Percentiles rank a stretch among this genome's conserved stretches.
Conservation (phyloP, 1,140 invertebrate genomes). For the Copidosoma floridanum region DNA sequence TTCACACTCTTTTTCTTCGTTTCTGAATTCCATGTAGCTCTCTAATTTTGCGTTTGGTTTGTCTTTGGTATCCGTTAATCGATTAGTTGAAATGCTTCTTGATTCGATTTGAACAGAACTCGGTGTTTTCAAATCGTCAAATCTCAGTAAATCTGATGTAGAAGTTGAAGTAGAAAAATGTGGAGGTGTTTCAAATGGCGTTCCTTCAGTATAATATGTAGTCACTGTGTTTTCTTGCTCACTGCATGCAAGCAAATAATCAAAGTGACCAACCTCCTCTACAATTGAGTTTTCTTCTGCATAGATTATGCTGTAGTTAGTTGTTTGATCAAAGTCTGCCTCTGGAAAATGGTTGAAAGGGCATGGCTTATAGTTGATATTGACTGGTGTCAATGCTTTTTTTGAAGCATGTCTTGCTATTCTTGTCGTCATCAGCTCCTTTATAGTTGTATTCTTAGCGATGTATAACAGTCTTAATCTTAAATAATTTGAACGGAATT, state of each 20-base stretch:
- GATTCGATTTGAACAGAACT: not conserved
- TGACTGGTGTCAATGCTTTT: conserved; percentile 19
- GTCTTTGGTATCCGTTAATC: not conserved
- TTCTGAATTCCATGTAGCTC: conserved; percentile 26
- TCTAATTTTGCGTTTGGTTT: conserved; percentile 11
- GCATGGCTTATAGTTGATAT: conserved; percentile 31
- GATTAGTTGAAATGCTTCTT: not conserved
- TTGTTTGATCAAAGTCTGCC: conserved; percentile 86
- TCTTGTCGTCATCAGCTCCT: conserved; percentile 24
- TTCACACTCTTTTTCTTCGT: conserved; percentile 26
- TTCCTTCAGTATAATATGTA: conserved; percentile 92
- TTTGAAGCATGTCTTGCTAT: conserved; percentile 21
- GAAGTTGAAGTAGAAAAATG: conserved; percentile 89
- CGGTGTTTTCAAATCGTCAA: conserved; percentile 9
- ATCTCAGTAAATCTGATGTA: conserved; percentile 72
- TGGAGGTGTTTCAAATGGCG: conserved; percentile 84
- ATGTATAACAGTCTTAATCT: not conserved
- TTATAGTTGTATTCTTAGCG: not conserved
- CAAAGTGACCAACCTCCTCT: conserved; percentile 55
- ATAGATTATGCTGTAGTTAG: conserved; percentile 68
- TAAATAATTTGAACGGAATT: too few species aligned
- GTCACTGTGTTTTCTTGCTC: conserved; percentile 79
- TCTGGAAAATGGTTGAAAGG: conserved; percentile 66
- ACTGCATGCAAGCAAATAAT: conserved; percentile 48
- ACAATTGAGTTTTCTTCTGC: conserved; percentile 74